A percentile compares a stretch with the other conserved stretches of the same genome.
phyloP scores from a whole-genome alignment of 1,140 invertebrate species.

The Hirudo medicinalis region DNA sequence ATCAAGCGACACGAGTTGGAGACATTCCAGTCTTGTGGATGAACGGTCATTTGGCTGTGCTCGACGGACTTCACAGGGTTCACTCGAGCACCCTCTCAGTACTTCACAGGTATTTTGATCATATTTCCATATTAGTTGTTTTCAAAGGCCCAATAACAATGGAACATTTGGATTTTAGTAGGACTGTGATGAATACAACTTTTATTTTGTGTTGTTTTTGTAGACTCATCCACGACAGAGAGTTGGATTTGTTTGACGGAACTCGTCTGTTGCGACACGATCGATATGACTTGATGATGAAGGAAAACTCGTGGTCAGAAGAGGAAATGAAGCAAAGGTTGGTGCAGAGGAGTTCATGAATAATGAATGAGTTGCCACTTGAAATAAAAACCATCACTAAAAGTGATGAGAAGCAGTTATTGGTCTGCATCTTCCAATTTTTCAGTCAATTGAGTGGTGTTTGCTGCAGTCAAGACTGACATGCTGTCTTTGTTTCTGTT shows the following conservation, averaged over 20 bases:
- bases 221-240: slow-evolving; percentile 71
- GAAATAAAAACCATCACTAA: too few relatives aligned
- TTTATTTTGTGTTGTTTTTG: slow-evolving; percentile 15
- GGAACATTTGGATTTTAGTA: too few relatives aligned
- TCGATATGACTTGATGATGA: slow-evolving; percentile 35
- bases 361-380: not conserved
- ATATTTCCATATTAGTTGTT: too few relatives aligned
- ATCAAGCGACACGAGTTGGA: slow-evolving; percentile 86
- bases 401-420: too few relatives aligned
- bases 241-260: slow-evolving; percentile 74
- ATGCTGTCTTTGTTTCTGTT: too few relatives aligned
- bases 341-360: slow-evolving; percentile 30
- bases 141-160: too few relatives aligned
- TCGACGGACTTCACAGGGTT: slow-evolving; percentile 82
- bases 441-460: too few relatives aligned
- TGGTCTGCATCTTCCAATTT: too few relatives aligned
- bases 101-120: slow-evolving; percentile 65
- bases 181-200: too few relatives aligned
- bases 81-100: slow-evolving; percentile 78
- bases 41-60: slow-evolving; percentile 62
- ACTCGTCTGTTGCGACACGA: slow-evolving; percentile 57
- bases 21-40: slow-evolving; percentile 65
- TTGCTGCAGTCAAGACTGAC: too few relatives aligned
- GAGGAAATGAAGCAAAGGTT: slow-evolving; percentile 50
- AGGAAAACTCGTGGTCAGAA: slow-evolving; percentile 45